Base-by-base conservation (phyloP, 1,140 invertebrate species). In the Bombus superbus region DNA sequence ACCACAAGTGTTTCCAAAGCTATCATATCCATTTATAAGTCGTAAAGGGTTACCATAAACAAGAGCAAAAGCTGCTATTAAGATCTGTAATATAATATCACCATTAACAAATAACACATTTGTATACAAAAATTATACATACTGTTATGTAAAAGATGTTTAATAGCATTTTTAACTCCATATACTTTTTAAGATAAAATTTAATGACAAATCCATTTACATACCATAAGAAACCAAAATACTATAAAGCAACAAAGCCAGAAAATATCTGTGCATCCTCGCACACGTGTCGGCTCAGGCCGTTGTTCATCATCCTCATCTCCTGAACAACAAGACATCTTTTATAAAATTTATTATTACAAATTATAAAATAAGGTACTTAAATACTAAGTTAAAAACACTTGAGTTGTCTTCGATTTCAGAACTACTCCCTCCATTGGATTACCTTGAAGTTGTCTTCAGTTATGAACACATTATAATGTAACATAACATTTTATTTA, bases 1-100 rank as follows among this genome's bases (percentile, higher is more conserved):
- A 40, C 98, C 98, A 95, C 98, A 99, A 53, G 98, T 98, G 94
- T 99, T 99, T n/a, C 98, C 98, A 96, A 98, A 99, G 88, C 98
- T 98, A 94, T 99, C 98, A 95, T 98, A 98, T 71, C 98, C 98
- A 96, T 98, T 98, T 83, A 98, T 97, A 11, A 99, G 96, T 86
- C 98, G 96, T 88, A 97, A 94, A 8, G 98, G 98, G 95, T 98
- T 98, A 1, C 98, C 98, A 95, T 98, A 98, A 15, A 98, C 97
- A 93, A 98, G 97, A 4, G 98, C 97, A 95, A 98, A 98, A 13
- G 97, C 97, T 25, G 98, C 98, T 86, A 99, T 97, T 86, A 98
- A 96, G 90, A 98, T 97, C 97, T 98, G 91, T 42, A 91, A 89
- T 89, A 92, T 18, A 73, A 64, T 2, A 25, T 10, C 62, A 9